These are phyloP conservation scores for Baronia brevicornis DNA, from an alignment of 2,888 invertebrate species.

Conservation along the genomic window DNA sequence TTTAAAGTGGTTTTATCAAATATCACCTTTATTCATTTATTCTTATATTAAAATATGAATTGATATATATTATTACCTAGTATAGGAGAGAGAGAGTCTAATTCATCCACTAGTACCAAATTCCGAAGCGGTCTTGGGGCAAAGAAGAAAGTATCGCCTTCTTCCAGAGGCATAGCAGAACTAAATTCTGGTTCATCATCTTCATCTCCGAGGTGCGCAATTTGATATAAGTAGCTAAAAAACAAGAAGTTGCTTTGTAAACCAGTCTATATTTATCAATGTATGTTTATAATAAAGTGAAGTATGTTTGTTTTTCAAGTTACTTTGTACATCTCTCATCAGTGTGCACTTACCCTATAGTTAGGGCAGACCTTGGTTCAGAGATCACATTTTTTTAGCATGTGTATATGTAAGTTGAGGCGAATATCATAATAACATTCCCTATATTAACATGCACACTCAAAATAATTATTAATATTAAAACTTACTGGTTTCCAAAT, in stretches of 20 bases:
- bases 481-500: slow-evolving; percentile 99
- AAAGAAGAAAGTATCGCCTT: slow-evolving; percentile 99
- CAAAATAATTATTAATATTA: slow-evolving; percentile 7
- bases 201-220: slow-evolving; percentile 99
- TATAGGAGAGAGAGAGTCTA: slow-evolving; percentile 96
- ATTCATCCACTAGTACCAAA: slow-evolving; percentile 96
- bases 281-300: too few relatives aligned
- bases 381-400: slow-evolving; percentile 66
- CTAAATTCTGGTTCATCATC: slow-evolving; percentile 99
- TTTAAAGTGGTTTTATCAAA: too few relatives aligned
- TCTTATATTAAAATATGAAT: not conserved
- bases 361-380: slow-evolving; percentile 78
- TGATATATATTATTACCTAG: slow-evolving; percentile 72
- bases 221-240: slow-evolving; percentile 95
- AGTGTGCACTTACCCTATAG: slow-evolving; percentile 76
- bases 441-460: slow-evolving; percentile 35
- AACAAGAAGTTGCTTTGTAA: slow-evolving; percentile 12
- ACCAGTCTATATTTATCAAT: not conserved
- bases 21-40: too few relatives aligned
- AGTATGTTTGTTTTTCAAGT: not conserved
- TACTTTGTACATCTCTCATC: slow-evolving; percentile 67
- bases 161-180: slow-evolving; percentile 97
- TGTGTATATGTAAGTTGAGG: slow-evolving; percentile 39
- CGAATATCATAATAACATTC: slow-evolving; percentile 37
- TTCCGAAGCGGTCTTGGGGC: slow-evolving; percentile 95